Evolutionary conservation across 2,888 invertebrate species (phyloP).

Genomic region (Drosophila imparisetae): DNA sequence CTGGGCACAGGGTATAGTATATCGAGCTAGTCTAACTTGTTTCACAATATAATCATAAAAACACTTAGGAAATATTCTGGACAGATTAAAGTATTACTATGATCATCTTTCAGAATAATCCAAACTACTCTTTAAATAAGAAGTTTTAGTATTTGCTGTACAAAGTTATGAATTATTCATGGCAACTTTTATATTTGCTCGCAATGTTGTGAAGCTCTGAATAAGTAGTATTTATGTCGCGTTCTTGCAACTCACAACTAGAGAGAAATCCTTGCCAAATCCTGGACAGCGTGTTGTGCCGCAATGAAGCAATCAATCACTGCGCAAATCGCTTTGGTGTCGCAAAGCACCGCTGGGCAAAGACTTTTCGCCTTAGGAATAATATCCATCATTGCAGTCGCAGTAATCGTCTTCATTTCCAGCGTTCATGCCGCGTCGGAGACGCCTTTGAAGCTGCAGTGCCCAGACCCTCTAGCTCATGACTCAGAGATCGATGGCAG

Average conservation of each 20-base stretch:
- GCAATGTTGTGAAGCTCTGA: constrained; percentile 15
- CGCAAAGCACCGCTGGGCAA: constrained; percentile 81
- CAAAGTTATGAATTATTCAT: not conserved
- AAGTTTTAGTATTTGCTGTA: not conserved
- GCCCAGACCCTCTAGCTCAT: constrained; percentile 42
- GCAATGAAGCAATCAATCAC: constrained; percentile 80
- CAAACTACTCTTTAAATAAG: too few species aligned
- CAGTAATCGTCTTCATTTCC: constrained; percentile 80
- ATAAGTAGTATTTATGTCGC: constrained; percentile 62
- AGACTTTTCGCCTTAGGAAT: constrained; percentile 81
- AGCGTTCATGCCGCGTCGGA: constrained; percentile 72
- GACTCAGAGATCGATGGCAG: constrained; percentile 67
- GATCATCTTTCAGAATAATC: not conserved
- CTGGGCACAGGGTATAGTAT: not conserved
- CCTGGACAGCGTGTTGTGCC: constrained; percentile 66
- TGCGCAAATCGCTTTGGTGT: constrained; percentile 78
- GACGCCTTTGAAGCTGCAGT: constrained; percentile 77
- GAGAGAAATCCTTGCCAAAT: constrained; percentile 68
- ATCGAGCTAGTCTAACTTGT: not conserved
- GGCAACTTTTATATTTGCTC: not conserved
- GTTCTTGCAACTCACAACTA: constrained; percentile 19
- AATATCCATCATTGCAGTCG: constrained; percentile 79
- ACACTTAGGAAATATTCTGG: not conserved
- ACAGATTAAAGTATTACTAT: not conserved
- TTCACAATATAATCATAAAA: not conserved